phyloP scores from a whole-genome alignment of 2,888 invertebrate species.

The Caenorhabditis zanzibari region DNA sequence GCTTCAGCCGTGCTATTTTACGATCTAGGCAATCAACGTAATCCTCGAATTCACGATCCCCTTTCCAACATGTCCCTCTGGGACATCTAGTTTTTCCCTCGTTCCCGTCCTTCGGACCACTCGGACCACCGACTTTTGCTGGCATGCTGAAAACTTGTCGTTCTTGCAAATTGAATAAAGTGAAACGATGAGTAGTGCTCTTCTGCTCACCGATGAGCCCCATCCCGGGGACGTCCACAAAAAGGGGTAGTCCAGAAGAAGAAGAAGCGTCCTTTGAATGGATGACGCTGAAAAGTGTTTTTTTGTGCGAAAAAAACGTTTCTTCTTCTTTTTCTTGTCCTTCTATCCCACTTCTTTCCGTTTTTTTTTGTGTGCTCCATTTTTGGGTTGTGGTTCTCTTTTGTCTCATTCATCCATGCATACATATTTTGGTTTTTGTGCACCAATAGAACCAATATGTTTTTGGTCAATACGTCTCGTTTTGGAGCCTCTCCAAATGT shows the following conservation, averaged over 20 bases:
- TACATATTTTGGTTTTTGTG: conserved; percentile 53
- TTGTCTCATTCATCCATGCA: conserved; percentile 62
- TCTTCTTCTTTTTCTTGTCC: conserved; percentile 30
- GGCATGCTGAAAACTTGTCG: conserved; percentile 52
- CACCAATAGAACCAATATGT: conserved; percentile 40
- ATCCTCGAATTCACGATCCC: conserved; percentile 36
- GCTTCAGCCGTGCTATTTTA: conserved; percentile 32
- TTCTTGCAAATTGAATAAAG: conserved; percentile 64
- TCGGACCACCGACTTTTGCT: conserved; percentile 51
- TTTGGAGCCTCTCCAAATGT: conserved; percentile 52
- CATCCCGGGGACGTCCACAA: conserved; percentile 16
- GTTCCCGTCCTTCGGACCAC: conserved; percentile 20
- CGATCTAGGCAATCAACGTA: conserved; percentile 58
- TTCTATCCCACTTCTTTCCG: conserved; percentile 22
- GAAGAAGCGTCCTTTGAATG: conserved; percentile 59
- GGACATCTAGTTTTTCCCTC: conserved; percentile 35
- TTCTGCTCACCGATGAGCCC: conserved; percentile 42
- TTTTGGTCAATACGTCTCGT: conserved; percentile 23
- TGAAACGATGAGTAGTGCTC: conserved; percentile 59
- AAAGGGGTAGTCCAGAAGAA: conserved; percentile 53
- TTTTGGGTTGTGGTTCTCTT: conserved; percentile 47
- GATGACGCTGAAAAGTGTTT: conserved; percentile 65
- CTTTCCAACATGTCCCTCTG: conserved; percentile 45
- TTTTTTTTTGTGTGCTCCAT: conserved; percentile 39
- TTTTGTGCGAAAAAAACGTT: conserved; percentile 57